phyloP scores from a whole-genome alignment of 2,888 invertebrate species.

The Charanyca ferruginea region DNA sequence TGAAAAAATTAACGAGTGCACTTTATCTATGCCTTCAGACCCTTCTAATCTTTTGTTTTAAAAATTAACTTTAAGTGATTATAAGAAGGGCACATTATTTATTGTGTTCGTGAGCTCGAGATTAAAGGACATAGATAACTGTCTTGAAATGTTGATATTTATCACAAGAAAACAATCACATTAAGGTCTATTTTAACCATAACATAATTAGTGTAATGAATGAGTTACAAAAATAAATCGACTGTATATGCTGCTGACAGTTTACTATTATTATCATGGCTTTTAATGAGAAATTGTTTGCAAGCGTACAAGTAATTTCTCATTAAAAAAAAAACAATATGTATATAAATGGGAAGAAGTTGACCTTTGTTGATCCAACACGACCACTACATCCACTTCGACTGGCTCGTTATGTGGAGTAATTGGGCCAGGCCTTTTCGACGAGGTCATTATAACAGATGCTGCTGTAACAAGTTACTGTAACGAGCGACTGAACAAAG shows the following conservation, averaged over 20 bases:
- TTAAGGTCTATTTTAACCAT: neutral
- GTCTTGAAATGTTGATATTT: too few species aligned
- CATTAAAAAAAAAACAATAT: neutral
- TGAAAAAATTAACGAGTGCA: too few species aligned
- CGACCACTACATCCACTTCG: neutral
- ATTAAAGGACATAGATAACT: too few species aligned
- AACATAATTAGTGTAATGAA: conserved; percentile 12
- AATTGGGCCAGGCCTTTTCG: neutral
- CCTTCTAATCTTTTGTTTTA: too few species aligned
- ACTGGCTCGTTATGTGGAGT: neutral
- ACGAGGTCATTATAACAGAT: neutral
- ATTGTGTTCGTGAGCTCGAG: too few species aligned
- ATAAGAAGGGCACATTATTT: too few species aligned
- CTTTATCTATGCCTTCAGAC: too few species aligned
- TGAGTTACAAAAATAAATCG: neutral
- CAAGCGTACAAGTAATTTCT: neutral
- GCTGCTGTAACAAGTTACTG: neutral
- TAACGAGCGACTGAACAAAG: neutral
- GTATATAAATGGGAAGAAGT: neutral
- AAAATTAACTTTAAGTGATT: too few species aligned
- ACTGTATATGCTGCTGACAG: too few species aligned
- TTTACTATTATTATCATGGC: neutral
- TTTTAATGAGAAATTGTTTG: too few species aligned
- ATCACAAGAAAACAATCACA: too few species aligned
- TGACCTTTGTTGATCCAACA: neutral